Percentiles rank a stretch among this genome's conserved stretches.
Evolutionary conservation across 2,888 invertebrate genomes (phyloP).

Genomic region (Himalopsyche anomala): DNA sequence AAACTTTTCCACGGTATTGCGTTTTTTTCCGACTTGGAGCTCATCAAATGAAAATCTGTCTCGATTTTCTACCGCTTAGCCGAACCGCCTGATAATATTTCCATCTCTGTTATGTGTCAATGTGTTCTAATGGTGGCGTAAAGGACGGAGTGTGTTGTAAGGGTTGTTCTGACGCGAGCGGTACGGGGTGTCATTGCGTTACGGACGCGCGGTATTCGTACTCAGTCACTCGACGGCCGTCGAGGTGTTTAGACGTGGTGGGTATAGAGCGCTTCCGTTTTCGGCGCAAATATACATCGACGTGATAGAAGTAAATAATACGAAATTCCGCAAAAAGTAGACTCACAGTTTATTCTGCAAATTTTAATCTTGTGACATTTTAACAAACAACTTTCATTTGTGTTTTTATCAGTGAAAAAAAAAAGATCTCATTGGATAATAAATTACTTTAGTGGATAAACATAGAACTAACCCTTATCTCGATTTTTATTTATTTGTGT

Average conservation of each 20-base stretch:
- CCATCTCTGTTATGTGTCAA: constrained; percentile 65
- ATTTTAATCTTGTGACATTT: constrained; percentile 23
- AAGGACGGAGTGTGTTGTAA: constrained; percentile 53
- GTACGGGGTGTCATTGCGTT: constrained; percentile 68
- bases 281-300: constrained; percentile 62
- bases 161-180: constrained; percentile 65
- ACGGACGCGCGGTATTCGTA: constrained; percentile 66
- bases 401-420: neutral
- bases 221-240: constrained; percentile 80
- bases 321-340: constrained; percentile 8
- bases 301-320: constrained; percentile 28
- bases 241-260: constrained; percentile 76
- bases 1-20: constrained; percentile 47
- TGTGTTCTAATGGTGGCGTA: constrained; percentile 71
- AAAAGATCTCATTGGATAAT: neutral
- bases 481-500: neutral
- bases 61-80: constrained; percentile 48
- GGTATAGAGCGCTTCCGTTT: constrained; percentile 64
- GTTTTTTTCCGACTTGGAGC: constrained; percentile 48
- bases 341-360: neutral
- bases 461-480: neutral
- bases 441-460: neutral
- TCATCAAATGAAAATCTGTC: constrained; percentile 63
- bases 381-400: neutral
- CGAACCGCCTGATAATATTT: constrained; percentile 31